Evolutionary conservation across 1,140 invertebrate species (phyloP), one percentile per base, ranked within the genome.

Genomic region (Temnothorax curvispinosus): DNA sequence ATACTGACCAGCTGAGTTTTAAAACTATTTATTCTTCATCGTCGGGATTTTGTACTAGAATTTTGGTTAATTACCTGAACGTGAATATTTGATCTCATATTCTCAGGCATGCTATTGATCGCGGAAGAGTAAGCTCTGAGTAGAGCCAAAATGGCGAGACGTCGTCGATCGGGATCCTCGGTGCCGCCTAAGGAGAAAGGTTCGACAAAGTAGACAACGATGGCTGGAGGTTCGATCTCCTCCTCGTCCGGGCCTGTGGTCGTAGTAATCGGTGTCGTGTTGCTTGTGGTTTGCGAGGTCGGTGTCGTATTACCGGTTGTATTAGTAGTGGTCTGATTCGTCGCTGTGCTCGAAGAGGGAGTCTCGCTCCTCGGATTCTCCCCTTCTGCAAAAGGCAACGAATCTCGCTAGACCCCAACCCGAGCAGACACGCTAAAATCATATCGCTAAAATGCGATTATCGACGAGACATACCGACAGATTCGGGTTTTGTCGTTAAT

Each of bases 131-230:
- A 99, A 92, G 97, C 98, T 74, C 97, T 96, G 15, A 98, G 95
- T 54, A 98, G 95, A 60, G 97, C 98, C 35, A 99, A 96, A 93
- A 97, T 97, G 0, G 97, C 97, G n/a, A 99, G 96, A 90, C 98
- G 96, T 78, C 97, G 96, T 21, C 94, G 91, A 87, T 95, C 94
- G 11, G 93, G 90, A 90, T 95, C 93, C 90, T 97, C 97, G 86
- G 96, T 94, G 91, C 92, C 96, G 76, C 96, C 96, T 15, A 97
- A 91, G 2, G 97, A 96, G 92, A 99, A 99, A 21, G 99, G 99
- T 95, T 99, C 99, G 15, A 99, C 97, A 32, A 99, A 96, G 95
- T 99, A 99, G 50, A 99, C 96, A 38, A 99, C 98, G 41, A 99
- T 96, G 7, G 98, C 97, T 0, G 98, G 98, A 21, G 97, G 96